These are phyloP conservation scores for Leucoraja ocellata DNA, from an alignment of 2,797 vertebrate species.

Conservation along the genomic window DNA sequence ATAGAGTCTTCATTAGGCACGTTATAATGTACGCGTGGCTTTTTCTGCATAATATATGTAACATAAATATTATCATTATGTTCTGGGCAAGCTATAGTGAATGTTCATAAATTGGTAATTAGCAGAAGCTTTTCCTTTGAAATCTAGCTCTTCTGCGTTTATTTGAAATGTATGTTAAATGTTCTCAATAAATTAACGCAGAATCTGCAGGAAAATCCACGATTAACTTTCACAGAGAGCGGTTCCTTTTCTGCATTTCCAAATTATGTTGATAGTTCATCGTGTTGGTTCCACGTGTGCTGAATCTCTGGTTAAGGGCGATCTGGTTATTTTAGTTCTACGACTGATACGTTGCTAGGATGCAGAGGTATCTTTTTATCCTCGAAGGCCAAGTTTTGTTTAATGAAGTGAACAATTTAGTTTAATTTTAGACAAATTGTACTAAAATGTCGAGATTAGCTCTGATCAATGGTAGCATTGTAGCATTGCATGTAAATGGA, in stretches of 20 bases:
- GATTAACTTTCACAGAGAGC: neutral
- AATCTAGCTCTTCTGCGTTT: neutral
- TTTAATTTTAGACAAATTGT: neutral
- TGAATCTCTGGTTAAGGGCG: neutral
- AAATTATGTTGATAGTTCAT: conserved; percentile 21
- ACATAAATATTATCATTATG: neutral
- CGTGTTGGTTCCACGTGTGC: neutral
- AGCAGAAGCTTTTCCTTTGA: neutral
- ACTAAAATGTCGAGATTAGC: neutral
- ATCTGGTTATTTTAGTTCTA: neutral
- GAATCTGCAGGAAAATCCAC: neutral
- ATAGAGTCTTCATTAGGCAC: neutral
- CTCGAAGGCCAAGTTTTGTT: neutral
- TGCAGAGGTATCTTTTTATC: neutral
- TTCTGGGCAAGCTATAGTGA: neutral
- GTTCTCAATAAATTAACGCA: neutral
- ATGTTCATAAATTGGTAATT: neutral
- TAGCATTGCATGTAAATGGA: neutral
- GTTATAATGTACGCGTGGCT: neutral
- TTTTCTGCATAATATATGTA: neutral
- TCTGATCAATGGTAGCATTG: neutral
- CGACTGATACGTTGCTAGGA: neutral
- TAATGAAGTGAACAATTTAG: neutral
- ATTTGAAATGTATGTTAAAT: neutral
- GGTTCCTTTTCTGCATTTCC: neutral